A percentile compares a stretch with the other conserved stretches of the same genome.
phyloP scores from a whole-genome alignment of 2,113 vertebrate genomes.

The Chitala chitala region DNA sequence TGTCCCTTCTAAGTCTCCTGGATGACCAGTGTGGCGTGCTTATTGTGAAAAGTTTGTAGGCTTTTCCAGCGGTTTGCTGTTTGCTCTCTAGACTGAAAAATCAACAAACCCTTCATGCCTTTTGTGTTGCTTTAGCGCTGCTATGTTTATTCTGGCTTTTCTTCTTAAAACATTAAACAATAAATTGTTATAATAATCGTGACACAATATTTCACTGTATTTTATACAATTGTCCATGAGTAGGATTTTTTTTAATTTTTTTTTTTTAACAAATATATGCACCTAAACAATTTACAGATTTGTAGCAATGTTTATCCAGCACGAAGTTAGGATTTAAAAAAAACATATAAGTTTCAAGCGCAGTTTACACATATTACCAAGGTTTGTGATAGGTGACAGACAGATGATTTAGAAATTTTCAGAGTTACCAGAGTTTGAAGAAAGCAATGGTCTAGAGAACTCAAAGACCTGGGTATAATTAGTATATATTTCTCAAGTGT shows the following conservation, averaged over 20 bases:
- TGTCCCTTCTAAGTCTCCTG: constrained; percentile 31
- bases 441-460: not conserved
- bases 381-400: not conserved
- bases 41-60: constrained; percentile 66
- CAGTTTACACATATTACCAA: not conserved
- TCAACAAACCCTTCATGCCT: constrained; percentile 85
- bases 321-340: too few species aligned
- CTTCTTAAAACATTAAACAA: constrained; percentile 66
- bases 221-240: not conserved
- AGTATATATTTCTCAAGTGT: constrained; percentile 21
- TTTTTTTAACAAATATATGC: not conserved
- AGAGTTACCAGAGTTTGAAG: constrained; percentile 3
- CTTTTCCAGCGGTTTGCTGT: constrained; percentile 54
- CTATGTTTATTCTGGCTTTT: constrained; percentile 76
- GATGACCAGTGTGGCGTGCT: constrained; percentile 50
- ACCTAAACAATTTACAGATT: not conserved
- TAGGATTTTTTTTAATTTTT: constrained; percentile 5
- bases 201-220: constrained; percentile 18
- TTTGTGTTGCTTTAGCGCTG: constrained; percentile 72
- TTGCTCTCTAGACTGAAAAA: constrained; percentile 78
- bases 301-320: too few species aligned
- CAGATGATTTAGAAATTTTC: not conserved
- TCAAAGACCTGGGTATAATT: constrained; percentile 6
- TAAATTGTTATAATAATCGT: constrained; percentile 52
- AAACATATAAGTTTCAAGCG: too few species aligned